Evolutionary conservation across 2,888 invertebrate genomes (phyloP).

Genomic region (Trissonchulus sp.): DNA sequence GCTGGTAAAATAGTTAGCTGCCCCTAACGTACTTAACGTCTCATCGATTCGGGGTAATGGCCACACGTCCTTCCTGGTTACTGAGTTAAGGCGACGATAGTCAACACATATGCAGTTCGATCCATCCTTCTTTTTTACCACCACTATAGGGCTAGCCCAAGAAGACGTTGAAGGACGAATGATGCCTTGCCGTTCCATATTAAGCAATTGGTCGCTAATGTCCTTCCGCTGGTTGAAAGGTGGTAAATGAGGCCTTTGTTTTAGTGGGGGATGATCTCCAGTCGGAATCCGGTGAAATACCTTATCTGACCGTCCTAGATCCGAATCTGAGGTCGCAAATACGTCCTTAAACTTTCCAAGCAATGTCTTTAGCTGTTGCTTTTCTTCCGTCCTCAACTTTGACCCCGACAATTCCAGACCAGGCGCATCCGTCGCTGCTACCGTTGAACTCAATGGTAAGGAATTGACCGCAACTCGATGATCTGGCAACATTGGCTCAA

Average conservation of each 20-base stretch:
- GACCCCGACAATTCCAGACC: no score
- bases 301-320: background rate
- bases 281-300: background rate
- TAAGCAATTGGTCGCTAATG: background rate
- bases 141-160: conserved; percentile 16
- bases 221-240: background rate
- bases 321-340: background rate
- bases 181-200: conserved; percentile 7
- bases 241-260: background rate
- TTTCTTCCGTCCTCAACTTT: no score
- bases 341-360: no score
- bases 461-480: no score
- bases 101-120: conserved; percentile 8
- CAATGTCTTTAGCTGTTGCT: no score
- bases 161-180: conserved; percentile 21
- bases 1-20: conserved; percentile 19
- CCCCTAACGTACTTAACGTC: background rate
- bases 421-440: no score
- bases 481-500: no score
- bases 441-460: no score
- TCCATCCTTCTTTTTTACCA: conserved; percentile 23
- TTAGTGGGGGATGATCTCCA: no score
- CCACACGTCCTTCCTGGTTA: conserved; percentile 17
- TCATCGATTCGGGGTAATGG: conserved; percentile 22
- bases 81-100: background rate